Evolutionary conservation across 2,888 invertebrate genomes (phyloP).

Genomic region (Patella ulyssiponensis): DNA sequence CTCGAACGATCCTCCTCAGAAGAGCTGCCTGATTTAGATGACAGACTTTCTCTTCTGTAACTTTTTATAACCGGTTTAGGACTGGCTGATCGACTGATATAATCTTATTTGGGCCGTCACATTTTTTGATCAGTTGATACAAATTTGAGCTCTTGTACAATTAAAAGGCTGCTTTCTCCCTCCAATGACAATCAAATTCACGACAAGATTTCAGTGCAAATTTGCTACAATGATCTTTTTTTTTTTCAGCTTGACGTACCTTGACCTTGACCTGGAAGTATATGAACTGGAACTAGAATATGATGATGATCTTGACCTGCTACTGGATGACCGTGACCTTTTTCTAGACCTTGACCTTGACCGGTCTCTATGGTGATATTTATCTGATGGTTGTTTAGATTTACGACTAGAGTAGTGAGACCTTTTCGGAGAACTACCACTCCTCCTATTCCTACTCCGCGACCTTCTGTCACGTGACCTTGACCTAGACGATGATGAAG

Average conservation of each 20-base stretch:
- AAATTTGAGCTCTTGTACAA: too few species aligned
- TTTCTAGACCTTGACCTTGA: constrained; percentile 47
- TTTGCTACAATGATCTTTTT: too few species aligned
- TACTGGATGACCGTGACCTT: constrained; percentile 43
- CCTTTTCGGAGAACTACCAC: constrained; percentile 18
- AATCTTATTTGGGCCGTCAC: too few species aligned
- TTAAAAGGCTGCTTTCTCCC: too few species aligned
- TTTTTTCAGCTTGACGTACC: constrained; percentile 28
- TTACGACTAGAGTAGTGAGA: background rate
- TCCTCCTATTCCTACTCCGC: constrained; percentile 26
- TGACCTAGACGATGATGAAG: constrained; percentile 33
- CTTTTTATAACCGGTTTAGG: constrained; percentile 57
- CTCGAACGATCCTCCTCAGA: constrained; percentile 15
- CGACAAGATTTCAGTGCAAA: too few species aligned
- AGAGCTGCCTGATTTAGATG: constrained; percentile 48
- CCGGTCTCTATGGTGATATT: constrained; percentile 10
- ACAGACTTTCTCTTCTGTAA: constrained; percentile 66
- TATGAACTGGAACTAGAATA: constrained; percentile 54
- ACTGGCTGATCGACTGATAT: constrained; percentile 26
- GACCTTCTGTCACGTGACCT: constrained; percentile 48
- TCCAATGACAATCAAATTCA: too few species aligned
- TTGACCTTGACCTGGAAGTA: constrained; percentile 60
- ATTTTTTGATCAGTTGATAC: too few species aligned
- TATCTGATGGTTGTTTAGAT: constrained; percentile 32
- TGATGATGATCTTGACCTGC: constrained; percentile 41